Conservation (phyloP, 2,888 invertebrate species). For the Antheraea yamamai region DNA sequence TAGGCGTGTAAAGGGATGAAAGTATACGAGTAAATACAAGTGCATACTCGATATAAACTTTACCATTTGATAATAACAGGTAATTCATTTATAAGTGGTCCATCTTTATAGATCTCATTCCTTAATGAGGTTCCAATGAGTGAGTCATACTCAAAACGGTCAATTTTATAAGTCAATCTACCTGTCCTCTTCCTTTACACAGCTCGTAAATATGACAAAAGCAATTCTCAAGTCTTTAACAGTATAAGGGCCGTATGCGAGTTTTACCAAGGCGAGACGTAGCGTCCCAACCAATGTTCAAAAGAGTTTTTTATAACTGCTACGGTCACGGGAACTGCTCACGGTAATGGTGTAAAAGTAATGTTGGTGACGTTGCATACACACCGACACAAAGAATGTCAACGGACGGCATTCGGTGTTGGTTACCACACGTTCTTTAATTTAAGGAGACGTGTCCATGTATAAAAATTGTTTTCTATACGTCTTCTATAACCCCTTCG, state of each 20-base stretch:
- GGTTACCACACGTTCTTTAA: not conserved
- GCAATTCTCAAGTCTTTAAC: not conserved
- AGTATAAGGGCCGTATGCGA: not conserved
- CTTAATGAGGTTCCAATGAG: not conserved
- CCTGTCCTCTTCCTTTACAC: not conserved
- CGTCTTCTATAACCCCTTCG: not conserved
- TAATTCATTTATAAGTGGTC: not conserved
- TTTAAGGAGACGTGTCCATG: not conserved
- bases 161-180: not conserved
- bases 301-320: constrained; percentile 15
- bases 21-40: too few species aligned
- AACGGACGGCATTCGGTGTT: constrained; percentile 10
- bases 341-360: constrained; percentile 35
- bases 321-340: constrained; percentile 59
- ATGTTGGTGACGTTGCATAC: not conserved
- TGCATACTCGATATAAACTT: too few species aligned
- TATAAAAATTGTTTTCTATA: not conserved
- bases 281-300: constrained; percentile 16
- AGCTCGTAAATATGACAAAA: not conserved
- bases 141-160: not conserved
- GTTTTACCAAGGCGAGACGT: constrained; percentile 27
- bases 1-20: too few species aligned
- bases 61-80: not conserved
- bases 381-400: not conserved
- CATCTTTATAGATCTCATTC: not conserved